phyloP scores from a whole-genome alignment of 2,797 vertebrate species.

The Neomorphus geoffroyi region DNA sequence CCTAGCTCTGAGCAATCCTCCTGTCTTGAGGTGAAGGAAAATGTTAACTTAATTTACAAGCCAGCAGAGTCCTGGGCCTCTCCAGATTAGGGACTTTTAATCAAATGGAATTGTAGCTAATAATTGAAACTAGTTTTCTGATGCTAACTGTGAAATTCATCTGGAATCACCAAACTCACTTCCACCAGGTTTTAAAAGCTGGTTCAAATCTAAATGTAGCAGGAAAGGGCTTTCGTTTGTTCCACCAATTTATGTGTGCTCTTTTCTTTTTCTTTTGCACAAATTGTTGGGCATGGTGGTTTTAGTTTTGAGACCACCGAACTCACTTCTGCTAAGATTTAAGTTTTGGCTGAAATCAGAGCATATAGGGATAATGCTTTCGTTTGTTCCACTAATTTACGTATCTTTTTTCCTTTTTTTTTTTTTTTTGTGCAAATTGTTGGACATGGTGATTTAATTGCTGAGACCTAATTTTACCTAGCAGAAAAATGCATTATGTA shows the following conservation, averaged over 20 bases:
- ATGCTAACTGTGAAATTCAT: slow-evolving; percentile 53
- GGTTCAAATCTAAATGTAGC: slow-evolving; percentile 30
- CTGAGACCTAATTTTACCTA: slow-evolving; percentile 67
- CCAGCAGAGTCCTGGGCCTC: slow-evolving; percentile 10
- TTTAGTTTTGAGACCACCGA: slow-evolving; percentile 24
- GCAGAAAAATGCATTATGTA: slow-evolving; percentile 63
- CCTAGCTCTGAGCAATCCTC: slow-evolving; percentile 52
- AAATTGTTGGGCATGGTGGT: not conserved
- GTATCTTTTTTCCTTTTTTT: slow-evolving; percentile 22
- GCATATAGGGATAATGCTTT: slow-evolving; percentile 27
- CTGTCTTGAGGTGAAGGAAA: slow-evolving; percentile 61
- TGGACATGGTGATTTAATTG: slow-evolving; percentile 55
- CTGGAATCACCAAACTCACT: slow-evolving; percentile 47
- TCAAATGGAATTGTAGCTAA: slow-evolving; percentile 59
- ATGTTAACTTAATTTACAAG: slow-evolving; percentile 66
- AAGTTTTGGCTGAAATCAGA: slow-evolving; percentile 44
- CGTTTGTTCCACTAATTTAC: slow-evolving; percentile 25
- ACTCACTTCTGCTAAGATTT: slow-evolving; percentile 35
- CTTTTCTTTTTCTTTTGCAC: slow-evolving; percentile 27
- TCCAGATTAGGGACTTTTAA: slow-evolving; percentile 63
- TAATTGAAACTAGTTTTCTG: slow-evolving; percentile 60
- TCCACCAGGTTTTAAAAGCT: slow-evolving; percentile 39
- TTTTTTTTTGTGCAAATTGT: slow-evolving; percentile 50
- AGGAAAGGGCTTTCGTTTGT: slow-evolving; percentile 36
- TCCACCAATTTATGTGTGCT: slow-evolving; percentile 25